Evolutionary conservation across 2,888 invertebrate species (phyloP).

Genomic region (Scaptomyza tumidula): DNA sequence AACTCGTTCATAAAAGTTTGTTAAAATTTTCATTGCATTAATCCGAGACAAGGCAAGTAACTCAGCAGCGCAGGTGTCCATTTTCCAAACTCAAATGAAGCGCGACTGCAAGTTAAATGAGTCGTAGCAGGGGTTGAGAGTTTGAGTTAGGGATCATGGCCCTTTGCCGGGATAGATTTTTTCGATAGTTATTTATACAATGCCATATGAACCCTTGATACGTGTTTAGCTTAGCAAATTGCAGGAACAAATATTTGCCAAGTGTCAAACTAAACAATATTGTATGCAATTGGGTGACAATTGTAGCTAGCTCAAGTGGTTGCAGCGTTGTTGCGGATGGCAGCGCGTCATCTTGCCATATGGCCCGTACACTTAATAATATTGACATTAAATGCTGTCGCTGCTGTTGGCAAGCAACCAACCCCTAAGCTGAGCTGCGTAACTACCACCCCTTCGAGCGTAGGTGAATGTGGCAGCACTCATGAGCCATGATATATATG

Average conservation of each 20-base stretch:
- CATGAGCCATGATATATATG: constrained; percentile 55
- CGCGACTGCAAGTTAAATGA: constrained; percentile 58
- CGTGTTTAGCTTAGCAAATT: constrained; percentile 74
- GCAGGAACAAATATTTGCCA: constrained; percentile 67
- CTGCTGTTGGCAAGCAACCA: constrained; percentile 38
- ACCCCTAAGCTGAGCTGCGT: constrained; percentile 54
- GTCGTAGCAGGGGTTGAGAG: constrained; percentile 33
- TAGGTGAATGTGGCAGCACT: constrained; percentile 44
- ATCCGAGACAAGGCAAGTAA: constrained; percentile 52
- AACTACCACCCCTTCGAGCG: constrained; percentile 13
- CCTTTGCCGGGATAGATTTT: not conserved
- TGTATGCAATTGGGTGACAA: constrained; percentile 65
- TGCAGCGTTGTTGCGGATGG: constrained; percentile 16
- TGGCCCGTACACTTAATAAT: constrained; percentile 69
- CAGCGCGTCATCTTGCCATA: constrained; percentile 50
- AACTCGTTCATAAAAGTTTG: constrained; percentile 76
- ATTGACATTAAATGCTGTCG: constrained; percentile 69
- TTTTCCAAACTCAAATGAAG: constrained; percentile 39
- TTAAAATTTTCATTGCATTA: constrained; percentile 72
- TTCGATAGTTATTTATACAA: constrained; percentile 64
- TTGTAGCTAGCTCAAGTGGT: constrained; percentile 65
- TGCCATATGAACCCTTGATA: not conserved
- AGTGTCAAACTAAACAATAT: constrained; percentile 41
- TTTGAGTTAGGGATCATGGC: constrained; percentile 15
- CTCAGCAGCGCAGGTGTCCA: constrained; percentile 64